Evolutionary conservation across 2,797 vertebrate species (phyloP).

Genomic region (Notolepis coatsorum): DNA sequence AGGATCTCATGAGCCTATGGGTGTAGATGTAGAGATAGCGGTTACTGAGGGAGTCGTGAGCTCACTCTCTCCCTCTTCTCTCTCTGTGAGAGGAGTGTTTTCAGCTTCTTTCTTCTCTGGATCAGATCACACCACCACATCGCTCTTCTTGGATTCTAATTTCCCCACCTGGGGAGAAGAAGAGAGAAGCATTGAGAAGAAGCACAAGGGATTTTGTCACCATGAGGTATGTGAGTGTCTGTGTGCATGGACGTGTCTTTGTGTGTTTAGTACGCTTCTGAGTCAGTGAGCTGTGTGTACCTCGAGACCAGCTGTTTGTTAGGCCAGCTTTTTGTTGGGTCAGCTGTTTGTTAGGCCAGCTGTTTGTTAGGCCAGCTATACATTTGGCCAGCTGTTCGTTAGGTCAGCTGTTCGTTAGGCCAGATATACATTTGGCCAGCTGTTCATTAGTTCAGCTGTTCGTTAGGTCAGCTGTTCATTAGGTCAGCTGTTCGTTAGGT

Average conservation of each 20-base stretch:
- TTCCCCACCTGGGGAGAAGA: conserved; percentile 37
- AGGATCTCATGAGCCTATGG: conserved; percentile 72
- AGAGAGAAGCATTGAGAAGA: conserved; percentile 28
- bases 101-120: conserved; percentile 16
- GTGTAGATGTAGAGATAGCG: conserved; percentile 64
- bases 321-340: too few relatives aligned
- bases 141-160: conserved; percentile 63
- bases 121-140: conserved; percentile 48
- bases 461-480: too few relatives aligned
- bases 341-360: too few relatives aligned
- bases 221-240: conserved; percentile 61
- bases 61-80: conserved; percentile 25
- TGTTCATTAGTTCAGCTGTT: too few relatives aligned
- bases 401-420: too few relatives aligned
- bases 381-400: too few relatives aligned
- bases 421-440: too few relatives aligned
- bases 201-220: conserved; percentile 26
- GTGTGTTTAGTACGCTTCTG: background rate
- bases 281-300: too few relatives aligned
- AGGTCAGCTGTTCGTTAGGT: too few relatives aligned
- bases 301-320: too few relatives aligned
- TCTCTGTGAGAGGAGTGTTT: conserved; percentile 6
- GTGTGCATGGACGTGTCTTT: conserved; percentile 5
- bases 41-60: conserved; percentile 45
- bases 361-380: too few relatives aligned